Evolutionary conservation across 1,140 invertebrate species (phyloP).

Genomic region (Trachymyrmex septentrionalis): DNA sequence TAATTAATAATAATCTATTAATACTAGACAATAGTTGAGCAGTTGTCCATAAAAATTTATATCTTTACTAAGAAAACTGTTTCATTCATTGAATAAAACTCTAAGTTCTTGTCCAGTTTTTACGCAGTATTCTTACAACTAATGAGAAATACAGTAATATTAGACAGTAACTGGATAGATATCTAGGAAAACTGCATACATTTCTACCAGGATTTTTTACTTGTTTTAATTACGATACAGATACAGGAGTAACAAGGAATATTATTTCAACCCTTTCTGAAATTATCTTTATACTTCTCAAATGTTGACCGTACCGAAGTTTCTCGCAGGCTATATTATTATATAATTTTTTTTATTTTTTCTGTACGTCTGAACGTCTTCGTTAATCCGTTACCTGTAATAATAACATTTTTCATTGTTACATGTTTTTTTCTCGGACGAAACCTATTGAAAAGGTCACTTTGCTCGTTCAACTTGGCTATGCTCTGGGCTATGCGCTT

Average conservation of each 20-base stretch:
- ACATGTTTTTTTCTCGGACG: not conserved
- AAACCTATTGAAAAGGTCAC: constrained; percentile 9
- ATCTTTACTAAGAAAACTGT: too few species aligned
- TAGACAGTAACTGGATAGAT: too few species aligned
- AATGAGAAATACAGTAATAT: too few species aligned
- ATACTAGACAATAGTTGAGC: too few species aligned
- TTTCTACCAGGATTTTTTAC: not conserved
- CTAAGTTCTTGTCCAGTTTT: too few species aligned
- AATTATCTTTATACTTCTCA: not conserved
- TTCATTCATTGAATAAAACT: too few species aligned
- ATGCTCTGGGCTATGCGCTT: not conserved
- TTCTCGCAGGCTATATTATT: not conserved
- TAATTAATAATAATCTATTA: too few species aligned
- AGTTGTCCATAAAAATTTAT: too few species aligned
- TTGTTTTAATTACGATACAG: not conserved
- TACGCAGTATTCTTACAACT: too few species aligned
- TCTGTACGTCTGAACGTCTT: not conserved
- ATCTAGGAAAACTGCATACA: too few species aligned
- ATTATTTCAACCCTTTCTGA: not conserved
- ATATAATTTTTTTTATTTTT: constrained; percentile 24
- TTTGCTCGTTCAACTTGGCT: not conserved
- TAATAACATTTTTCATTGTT: constrained; percentile 1
- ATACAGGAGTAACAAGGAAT: not conserved
- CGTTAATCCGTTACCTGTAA: not conserved
- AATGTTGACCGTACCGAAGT: not conserved